A percentile compares a stretch with the other conserved stretches of the same genome.
These are phyloP conservation scores for Orthochromis malagaraziensis DNA, from an alignment of 2,113 vertebrate genomes.

Conservation along the genomic window DNA sequence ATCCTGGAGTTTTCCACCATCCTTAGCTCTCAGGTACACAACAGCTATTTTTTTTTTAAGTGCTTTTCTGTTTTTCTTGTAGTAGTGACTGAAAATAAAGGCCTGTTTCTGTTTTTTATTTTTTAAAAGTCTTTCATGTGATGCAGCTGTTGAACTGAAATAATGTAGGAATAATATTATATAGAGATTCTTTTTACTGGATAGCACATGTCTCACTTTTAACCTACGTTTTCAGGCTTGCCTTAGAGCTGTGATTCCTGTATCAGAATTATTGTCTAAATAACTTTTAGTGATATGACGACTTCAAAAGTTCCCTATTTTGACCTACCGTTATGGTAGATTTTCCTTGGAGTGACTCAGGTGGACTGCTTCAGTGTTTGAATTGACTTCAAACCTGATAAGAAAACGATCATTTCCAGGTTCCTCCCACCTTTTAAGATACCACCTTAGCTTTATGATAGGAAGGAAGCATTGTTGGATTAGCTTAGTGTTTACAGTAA, in stretches of 20 bases:
- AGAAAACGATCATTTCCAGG: background rate
- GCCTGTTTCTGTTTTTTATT: background rate
- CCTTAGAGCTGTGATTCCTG: background rate
- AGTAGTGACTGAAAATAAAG: background rate
- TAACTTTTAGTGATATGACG: background rate
- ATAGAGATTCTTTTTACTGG: background rate
- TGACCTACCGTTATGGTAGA: rapidly evolving
- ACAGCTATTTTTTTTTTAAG: background rate
- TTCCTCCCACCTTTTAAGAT: background rate
- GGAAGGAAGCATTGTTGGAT: background rate
- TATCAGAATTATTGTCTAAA: background rate
- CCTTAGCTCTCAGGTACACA: slow-evolving; percentile 58
- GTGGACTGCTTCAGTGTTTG: background rate
- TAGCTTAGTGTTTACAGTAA: background rate
- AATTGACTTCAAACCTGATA: background rate
- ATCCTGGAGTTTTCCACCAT: slow-evolving; percentile 44
- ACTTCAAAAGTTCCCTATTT: background rate
- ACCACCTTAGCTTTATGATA: background rate
- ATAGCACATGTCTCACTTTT: background rate
- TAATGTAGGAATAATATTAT: background rate
- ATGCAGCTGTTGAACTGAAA: background rate
- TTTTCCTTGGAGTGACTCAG: background rate
- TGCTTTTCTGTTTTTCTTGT: background rate
- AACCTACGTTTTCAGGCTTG: background rate
- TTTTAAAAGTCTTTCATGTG: background rate